Conservation (phyloP, 2,113 vertebrate genomes). For the Anguilla japonica region DNA sequence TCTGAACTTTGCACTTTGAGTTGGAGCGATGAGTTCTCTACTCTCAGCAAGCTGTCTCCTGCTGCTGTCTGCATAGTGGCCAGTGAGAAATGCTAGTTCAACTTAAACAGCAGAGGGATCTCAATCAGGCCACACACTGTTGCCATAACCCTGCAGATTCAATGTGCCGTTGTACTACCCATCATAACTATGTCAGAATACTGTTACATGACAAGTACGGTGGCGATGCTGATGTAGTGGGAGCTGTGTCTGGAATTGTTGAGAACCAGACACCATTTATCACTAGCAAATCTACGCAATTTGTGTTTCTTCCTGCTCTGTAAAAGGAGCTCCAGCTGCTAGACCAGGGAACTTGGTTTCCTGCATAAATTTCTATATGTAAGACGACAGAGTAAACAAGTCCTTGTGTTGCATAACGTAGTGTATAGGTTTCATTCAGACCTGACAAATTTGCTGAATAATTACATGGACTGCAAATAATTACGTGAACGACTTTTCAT, state of each 20-base stretch:
- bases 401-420: too few species aligned
- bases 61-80: too few species aligned
- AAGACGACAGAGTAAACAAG: too few species aligned
- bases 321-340: background rate
- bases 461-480: background rate
- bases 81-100: background rate
- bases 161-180: background rate
- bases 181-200: background rate
- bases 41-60: too few species aligned
- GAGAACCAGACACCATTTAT: background rate
- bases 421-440: background rate
- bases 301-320: background rate
- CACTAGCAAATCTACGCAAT: background rate
- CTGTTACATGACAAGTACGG: background rate
- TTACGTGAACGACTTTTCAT: too few species aligned
- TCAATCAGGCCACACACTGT: background rate
- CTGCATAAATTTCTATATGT: too few species aligned
- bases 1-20: too few species aligned
- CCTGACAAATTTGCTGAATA: background rate
- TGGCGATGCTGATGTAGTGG: background rate
- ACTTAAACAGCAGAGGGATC: background rate
- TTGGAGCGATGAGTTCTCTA: too few species aligned
- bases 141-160: background rate
- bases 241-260: background rate
- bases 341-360: background rate